Evolutionary conservation across 1,140 invertebrate genomes (phyloP).

Genomic region (Megalonaias nervosa): DNA sequence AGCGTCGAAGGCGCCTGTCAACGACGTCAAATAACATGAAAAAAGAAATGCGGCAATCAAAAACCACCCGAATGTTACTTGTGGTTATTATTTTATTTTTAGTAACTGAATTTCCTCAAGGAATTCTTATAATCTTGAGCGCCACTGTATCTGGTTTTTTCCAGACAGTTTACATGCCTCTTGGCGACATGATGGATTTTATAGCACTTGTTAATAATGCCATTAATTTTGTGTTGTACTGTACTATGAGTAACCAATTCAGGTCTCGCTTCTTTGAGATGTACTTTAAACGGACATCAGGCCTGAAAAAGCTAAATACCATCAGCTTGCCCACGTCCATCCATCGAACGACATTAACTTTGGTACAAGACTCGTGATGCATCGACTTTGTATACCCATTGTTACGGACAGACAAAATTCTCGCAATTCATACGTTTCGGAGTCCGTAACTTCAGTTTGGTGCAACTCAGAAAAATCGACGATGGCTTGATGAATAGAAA

Average conservation of each 20-base stretch:
- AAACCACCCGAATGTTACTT: conserved; percentile 76
- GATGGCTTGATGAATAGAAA: too few relatives aligned
- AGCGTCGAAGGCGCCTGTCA: conserved; percentile 56
- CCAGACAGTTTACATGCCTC: conserved; percentile 71
- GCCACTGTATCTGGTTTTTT: conserved; percentile 61
- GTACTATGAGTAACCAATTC: conserved; percentile 94
- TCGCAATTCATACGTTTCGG: too few relatives aligned
- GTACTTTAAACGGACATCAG: conserved; percentile 50
- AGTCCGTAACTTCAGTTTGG: too few relatives aligned
- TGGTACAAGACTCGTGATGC: background rate
- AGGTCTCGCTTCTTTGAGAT: conserved; percentile 82
- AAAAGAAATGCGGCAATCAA: conserved; percentile 78
- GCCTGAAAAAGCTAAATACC: conserved; percentile 39
- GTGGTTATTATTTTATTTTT: conserved; percentile 81
- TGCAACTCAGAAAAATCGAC: too few relatives aligned
- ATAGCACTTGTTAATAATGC: conserved; percentile 92
- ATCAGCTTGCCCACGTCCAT: conserved; percentile 13
- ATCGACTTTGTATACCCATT: too few relatives aligned
- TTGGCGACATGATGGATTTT: conserved; percentile 93
- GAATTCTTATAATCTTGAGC: conserved; percentile 67
- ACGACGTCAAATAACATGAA: conserved; percentile 61
- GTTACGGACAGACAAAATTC: too few relatives aligned
- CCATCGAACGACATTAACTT: conserved; percentile 20
- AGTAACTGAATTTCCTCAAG: conserved; percentile 86
- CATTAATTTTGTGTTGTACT: conserved; percentile 94